Conservation (phyloP, 2,888 invertebrate genomes). For the Scrobipalpa costella region DNA sequence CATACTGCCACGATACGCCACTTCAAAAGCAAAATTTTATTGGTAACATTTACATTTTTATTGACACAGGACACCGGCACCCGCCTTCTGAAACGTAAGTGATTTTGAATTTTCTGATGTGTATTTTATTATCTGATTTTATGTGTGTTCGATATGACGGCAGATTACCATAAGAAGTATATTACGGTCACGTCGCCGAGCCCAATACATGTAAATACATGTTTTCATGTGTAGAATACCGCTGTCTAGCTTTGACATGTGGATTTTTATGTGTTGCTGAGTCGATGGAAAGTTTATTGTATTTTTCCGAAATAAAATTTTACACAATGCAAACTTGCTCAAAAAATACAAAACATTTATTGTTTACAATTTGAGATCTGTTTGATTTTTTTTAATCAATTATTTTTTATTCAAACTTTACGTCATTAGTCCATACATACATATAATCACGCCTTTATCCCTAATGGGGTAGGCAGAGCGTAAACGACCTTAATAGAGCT, state of each 20-base stretch:
- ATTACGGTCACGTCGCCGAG: constrained; percentile 61
- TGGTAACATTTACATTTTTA: constrained; percentile 79
- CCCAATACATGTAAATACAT: constrained; percentile 47
- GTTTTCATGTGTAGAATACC: constrained; percentile 1
- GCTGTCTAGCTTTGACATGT: background rate
- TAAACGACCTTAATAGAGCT: too few relatives aligned
- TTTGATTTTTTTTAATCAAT: background rate
- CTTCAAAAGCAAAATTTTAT: constrained; percentile 79
- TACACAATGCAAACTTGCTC: background rate
- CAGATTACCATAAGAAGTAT: constrained; percentile 69
- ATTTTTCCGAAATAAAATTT: constrained; percentile 8
- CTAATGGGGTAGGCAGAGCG: too few relatives aligned
- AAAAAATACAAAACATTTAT: background rate
- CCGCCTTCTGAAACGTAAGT: constrained; percentile 75
- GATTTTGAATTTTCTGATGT: constrained; percentile 81
- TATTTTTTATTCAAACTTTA: too few relatives aligned
- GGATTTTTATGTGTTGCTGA: background rate
- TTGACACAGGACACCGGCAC: constrained; percentile 77
- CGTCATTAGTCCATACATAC: too few relatives aligned
- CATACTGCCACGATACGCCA: constrained; percentile 47
- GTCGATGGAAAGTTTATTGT: constrained; percentile 9
- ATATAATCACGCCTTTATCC: too few relatives aligned
- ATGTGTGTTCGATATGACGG: constrained; percentile 74
- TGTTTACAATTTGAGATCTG: background rate
- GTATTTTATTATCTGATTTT: constrained; percentile 80